These are phyloP conservation scores for Sardina pilchardus DNA, from an alignment of 2,113 vertebrate genomes.

Conservation along the genomic window DNA sequence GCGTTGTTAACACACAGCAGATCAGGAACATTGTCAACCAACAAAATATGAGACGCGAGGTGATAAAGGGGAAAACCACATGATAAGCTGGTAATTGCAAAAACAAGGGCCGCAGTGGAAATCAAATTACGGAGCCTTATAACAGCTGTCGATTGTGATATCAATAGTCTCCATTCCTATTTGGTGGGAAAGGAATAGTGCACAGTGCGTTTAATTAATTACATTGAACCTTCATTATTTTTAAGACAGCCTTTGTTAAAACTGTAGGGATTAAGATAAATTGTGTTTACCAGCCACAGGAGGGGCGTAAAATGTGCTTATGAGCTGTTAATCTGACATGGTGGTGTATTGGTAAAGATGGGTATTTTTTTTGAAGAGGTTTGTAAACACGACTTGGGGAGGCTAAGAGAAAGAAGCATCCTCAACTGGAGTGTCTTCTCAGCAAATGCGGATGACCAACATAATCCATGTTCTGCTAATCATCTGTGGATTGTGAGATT, in stretches of 20 bases:
- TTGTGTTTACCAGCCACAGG: conserved; percentile 60
- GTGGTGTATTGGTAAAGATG: conserved; percentile 34
- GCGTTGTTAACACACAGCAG: conserved; percentile 41
- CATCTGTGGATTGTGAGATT: conserved; percentile 25
- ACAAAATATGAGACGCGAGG: conserved; percentile 44
- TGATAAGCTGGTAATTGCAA: conserved; percentile 63
- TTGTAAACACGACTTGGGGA: not conserved
- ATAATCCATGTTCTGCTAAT: conserved; percentile 33
- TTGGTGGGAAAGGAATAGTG: conserved; percentile 50
- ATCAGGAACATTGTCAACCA: conserved; percentile 49
- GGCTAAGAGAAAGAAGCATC: not conserved
- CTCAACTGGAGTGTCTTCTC: not conserved
- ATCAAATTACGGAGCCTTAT: conserved; percentile 65
- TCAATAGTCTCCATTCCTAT: conserved; percentile 64
- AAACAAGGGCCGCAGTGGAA: conserved; percentile 57
- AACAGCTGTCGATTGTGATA: conserved; percentile 66
- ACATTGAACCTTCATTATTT: conserved; percentile 64
- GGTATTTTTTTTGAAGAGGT: conserved; percentile 29
- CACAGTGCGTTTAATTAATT: conserved; percentile 63
- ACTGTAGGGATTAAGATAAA: conserved; percentile 66
- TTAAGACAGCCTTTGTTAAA: conserved; percentile 63
- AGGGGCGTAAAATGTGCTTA: conserved; percentile 41
- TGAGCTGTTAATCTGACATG: conserved; percentile 48
- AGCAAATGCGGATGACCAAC: not conserved
- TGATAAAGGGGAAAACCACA: conserved; percentile 58